Evolutionary conservation across 2,113 vertebrate genomes (phyloP).

Genomic region (Sylvilagus bachmani): DNA sequence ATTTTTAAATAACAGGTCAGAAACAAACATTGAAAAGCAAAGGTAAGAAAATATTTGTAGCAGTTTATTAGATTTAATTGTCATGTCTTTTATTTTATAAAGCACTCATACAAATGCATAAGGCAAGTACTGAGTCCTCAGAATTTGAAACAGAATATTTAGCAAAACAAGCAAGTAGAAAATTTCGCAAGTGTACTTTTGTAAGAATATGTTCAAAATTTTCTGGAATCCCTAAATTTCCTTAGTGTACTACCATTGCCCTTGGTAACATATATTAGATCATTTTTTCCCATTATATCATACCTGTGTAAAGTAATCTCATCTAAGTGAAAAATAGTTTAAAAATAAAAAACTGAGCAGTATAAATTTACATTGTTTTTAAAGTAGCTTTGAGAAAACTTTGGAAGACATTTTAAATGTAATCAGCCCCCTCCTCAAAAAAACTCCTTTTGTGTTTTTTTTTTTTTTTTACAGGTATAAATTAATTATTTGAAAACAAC

Average conservation of each 20-base stretch:
- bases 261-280: constrained; percentile 5
- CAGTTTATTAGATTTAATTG: constrained; percentile 31
- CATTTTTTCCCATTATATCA: not conserved
- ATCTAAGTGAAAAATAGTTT: constrained; percentile 51
- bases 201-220: constrained; percentile 43
- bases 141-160: constrained; percentile 35
- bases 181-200: constrained; percentile 35
- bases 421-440: not conserved
- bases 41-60: constrained; percentile 33
- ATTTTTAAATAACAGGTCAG: not conserved
- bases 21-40: constrained; percentile 67
- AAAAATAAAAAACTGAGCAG: constrained; percentile 42
- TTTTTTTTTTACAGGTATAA: constrained; percentile 86
- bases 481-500: constrained; percentile 84
- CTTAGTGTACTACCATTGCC: not conserved
- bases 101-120: not conserved
- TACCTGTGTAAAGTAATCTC: constrained; percentile 48
- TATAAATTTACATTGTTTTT: constrained; percentile 61
- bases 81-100: constrained; percentile 40
- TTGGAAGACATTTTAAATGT: constrained; percentile 31
- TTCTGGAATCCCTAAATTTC: constrained; percentile 46
- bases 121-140: constrained; percentile 2
- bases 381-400: constrained; percentile 53
- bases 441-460: not conserved
- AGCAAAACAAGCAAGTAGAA: constrained; percentile 19